Percentiles rank a stretch among this genome's conserved stretches.
Evolutionary conservation across 2,888 invertebrate species (phyloP).

Genomic region (Mesorhabditis spiculigera): DNA sequence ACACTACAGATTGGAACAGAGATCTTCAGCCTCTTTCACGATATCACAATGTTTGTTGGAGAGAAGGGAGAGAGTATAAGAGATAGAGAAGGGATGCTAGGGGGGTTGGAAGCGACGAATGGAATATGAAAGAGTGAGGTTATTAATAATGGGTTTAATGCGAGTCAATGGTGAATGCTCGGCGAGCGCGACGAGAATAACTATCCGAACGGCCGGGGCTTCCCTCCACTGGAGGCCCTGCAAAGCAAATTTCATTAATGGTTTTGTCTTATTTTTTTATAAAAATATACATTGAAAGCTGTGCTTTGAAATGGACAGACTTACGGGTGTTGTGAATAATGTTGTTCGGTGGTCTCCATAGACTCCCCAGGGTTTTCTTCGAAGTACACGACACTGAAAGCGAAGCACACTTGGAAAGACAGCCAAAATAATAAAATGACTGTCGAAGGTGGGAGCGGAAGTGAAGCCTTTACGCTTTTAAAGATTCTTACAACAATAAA

Average conservation of each 20-base stretch:
- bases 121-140: no score
- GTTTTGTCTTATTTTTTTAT: not conserved
- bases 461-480: no score
- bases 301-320: not conserved
- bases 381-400: slow-evolving; percentile 5
- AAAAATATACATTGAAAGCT: no score
- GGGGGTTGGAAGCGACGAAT: no score
- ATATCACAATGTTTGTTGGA: no score
- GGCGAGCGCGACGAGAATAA: not conserved
- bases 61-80: no score
- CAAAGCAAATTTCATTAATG: not conserved
- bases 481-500: no score
- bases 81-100: no score
- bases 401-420: not conserved
- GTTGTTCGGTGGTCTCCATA: not conserved
- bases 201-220: slow-evolving; percentile 3
- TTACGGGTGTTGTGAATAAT: not conserved
- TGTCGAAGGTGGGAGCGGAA: no score
- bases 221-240: not conserved
- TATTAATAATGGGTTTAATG: not conserved
- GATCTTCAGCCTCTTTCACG: no score
- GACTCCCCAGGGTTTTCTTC: not conserved
- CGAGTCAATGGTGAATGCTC: slow-evolving; percentile 3
- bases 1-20: no score
- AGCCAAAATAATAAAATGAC: no score